Percentiles rank a stretch among this genome's conserved stretches.
phyloP scores from a whole-genome alignment of 2,113 vertebrate genomes.

The Amia ocellicauda region DNA sequence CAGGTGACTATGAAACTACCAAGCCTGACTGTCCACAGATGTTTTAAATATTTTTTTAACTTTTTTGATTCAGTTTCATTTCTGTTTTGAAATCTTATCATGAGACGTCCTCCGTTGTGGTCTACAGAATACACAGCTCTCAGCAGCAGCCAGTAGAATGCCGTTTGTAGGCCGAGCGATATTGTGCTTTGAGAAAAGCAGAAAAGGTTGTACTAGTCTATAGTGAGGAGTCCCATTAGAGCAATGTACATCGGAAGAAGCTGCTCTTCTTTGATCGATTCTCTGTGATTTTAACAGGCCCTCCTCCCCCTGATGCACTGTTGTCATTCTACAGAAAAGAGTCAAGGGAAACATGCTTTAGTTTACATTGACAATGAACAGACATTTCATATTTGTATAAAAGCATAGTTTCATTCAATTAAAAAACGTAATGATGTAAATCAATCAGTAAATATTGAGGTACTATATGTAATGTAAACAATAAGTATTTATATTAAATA shows the following conservation, averaged over 20 bases:
- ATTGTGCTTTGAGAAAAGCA: constrained; percentile 75
- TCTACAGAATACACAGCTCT: constrained; percentile 64
- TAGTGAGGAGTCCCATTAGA: constrained; percentile 75
- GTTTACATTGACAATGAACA: not conserved
- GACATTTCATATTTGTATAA: not conserved
- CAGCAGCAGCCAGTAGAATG: constrained; percentile 68
- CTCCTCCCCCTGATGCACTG: constrained; percentile 74
- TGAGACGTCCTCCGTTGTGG: constrained; percentile 16
- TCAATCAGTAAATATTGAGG: no score
- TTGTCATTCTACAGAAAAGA: constrained; percentile 76
- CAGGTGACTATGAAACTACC: not conserved
- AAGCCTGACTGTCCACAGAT: not conserved
- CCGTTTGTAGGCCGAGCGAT: constrained; percentile 65
- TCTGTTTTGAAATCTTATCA: constrained; percentile 12
- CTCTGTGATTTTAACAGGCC: constrained; percentile 91
- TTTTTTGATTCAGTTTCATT: constrained; percentile 29
- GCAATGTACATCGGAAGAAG: constrained; percentile 88
- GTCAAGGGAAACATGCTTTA: constrained; percentile 11
- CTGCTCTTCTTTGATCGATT: constrained; percentile 92
- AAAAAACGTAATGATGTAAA: no score
- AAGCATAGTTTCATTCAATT: not conserved
- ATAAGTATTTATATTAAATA: no score
- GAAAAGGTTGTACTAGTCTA: constrained; percentile 60
- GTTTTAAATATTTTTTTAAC: constrained; percentile 41
- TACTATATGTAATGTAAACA: no score